phyloP scores from a whole-genome alignment of 2,888 invertebrate genomes.

The Epirrhoe tristata region DNA sequence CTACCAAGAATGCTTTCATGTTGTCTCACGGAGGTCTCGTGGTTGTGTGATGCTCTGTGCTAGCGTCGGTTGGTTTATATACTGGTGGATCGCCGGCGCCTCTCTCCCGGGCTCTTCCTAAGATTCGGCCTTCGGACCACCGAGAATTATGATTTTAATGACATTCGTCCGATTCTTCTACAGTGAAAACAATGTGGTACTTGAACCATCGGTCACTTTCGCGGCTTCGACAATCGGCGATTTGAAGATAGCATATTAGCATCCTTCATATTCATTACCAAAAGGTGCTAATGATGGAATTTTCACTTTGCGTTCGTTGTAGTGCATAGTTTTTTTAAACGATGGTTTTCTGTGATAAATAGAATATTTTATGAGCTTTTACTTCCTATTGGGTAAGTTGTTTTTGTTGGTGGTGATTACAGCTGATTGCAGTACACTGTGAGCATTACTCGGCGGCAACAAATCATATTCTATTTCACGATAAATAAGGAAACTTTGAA shows the following conservation, averaged over 20 bases:
- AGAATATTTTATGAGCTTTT: constrained; percentile 15
- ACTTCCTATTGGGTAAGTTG: constrained; percentile 22
- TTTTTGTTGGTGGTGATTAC: constrained; percentile 32
- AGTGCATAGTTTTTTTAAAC: not conserved
- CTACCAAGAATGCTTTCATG: constrained; percentile 86
- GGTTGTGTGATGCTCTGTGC: constrained; percentile 81
- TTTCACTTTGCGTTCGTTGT: constrained; percentile 14
- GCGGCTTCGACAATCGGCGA: constrained; percentile 48
- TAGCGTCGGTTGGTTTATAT: constrained; percentile 73
- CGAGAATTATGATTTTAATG: constrained; percentile 85
- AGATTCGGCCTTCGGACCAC: constrained; percentile 83
- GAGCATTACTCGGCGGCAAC: not conserved
- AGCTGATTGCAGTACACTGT: constrained; percentile 25
- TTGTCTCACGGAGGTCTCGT: constrained; percentile 82
- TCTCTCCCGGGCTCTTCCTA: constrained; percentile 84
- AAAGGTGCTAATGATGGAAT: constrained; percentile 22
- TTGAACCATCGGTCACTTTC: constrained; percentile 70
- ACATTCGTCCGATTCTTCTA: constrained; percentile 79
- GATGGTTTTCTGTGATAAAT: constrained; percentile 11
- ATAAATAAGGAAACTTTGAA: not conserved
- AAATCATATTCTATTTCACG: not conserved
- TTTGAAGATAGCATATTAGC: constrained; percentile 3
- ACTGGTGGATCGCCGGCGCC: constrained; percentile 72
- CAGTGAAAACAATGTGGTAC: constrained; percentile 82
- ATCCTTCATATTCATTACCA: constrained; percentile 17